Evolutionary conservation across 2,888 invertebrate genomes (phyloP).

Genomic region (Protophormia terraenovae): DNA sequence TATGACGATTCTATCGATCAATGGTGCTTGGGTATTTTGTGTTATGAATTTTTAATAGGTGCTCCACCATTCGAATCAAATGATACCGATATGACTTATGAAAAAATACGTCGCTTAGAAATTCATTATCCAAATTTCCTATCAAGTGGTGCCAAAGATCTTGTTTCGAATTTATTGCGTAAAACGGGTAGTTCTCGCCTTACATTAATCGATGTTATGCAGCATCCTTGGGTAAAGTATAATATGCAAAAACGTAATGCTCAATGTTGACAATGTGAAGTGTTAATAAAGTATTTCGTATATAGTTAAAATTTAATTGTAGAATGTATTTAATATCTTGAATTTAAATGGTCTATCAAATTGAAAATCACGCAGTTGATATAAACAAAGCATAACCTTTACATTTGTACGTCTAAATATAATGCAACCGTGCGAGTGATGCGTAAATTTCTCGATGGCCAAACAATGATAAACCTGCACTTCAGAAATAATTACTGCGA

Average conservation of each 20-base stretch:
- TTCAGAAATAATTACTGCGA: too few species aligned
- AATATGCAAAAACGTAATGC: slow-evolving; percentile 77
- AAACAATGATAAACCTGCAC: too few species aligned
- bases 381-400: too few species aligned
- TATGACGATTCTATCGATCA: slow-evolving; percentile 94
- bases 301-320: too few species aligned
- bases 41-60: slow-evolving; percentile 97
- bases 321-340: too few species aligned
- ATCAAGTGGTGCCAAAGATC: slow-evolving; percentile 87
- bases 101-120: slow-evolving; percentile 85
- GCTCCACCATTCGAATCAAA: slow-evolving; percentile 95
- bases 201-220: slow-evolving; percentile 86
- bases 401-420: too few species aligned
- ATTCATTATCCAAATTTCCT: slow-evolving; percentile 86
- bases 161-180: slow-evolving; percentile 88
- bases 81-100: slow-evolving; percentile 87
- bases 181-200: slow-evolving; percentile 85
- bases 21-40: slow-evolving; percentile 96
- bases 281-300: too few species aligned
- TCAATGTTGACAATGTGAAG: too few species aligned
- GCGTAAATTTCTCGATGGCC: too few species aligned
- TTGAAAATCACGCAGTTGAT: too few species aligned
- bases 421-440: too few species aligned
- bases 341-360: too few species aligned
- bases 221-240: slow-evolving; percentile 84